Evolutionary conservation across 2,888 invertebrate genomes (phyloP).

Genomic region (Leptinotarsa juncta): DNA sequence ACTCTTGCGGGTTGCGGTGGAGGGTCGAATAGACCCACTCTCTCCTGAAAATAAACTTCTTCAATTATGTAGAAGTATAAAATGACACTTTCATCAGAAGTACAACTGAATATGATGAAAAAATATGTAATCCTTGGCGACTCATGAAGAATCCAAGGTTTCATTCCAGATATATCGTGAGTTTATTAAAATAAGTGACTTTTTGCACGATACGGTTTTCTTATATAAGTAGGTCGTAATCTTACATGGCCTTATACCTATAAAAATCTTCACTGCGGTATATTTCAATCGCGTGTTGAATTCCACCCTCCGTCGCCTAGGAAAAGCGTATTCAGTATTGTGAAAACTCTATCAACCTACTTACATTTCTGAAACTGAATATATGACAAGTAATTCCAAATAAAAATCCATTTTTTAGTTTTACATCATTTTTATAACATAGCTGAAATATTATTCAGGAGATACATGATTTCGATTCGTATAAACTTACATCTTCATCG

Average conservation of each 20-base stretch:
- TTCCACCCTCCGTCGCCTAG: background rate
- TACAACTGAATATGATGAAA: background rate
- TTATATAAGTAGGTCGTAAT: constrained; percentile 6
- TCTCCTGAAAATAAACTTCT: too few relatives aligned
- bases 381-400: too few relatives aligned
- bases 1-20: too few relatives aligned
- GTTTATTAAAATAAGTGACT: background rate
- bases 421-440: too few relatives aligned
- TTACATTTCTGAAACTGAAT: too few relatives aligned
- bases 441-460: background rate
- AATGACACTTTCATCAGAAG: too few relatives aligned
- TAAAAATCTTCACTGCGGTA: constrained; percentile 19
- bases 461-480: too few relatives aligned
- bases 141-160: background rate
- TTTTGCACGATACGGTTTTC: background rate
- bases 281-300: constrained; percentile 13
- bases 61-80: too few relatives aligned
- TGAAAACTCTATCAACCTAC: background rate
- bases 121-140: background rate
- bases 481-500: constrained; percentile 88
- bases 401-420: too few relatives aligned
- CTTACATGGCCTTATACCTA: constrained; percentile 9
- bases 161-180: background rate
- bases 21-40: too few relatives aligned
- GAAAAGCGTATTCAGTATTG: background rate